Percentiles rank a stretch among this genome's conserved stretches.
phyloP scores from a whole-genome alignment of 2,888 invertebrate species.

The Polyommatus iphigenia region DNA sequence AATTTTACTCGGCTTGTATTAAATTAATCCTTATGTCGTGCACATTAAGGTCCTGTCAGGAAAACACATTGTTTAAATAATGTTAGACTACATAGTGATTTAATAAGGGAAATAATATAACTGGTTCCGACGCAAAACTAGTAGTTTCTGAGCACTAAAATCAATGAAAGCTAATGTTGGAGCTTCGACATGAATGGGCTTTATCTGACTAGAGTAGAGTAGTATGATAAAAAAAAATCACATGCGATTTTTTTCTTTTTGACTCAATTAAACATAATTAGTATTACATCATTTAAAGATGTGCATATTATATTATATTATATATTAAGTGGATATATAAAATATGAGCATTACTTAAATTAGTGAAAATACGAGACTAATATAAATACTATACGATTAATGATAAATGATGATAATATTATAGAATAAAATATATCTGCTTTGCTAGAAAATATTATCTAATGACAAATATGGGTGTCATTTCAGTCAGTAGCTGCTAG shows the following conservation, averaged over 20 bases:
- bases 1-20: neutral
- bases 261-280: too few relatives aligned
- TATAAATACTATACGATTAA: neutral
- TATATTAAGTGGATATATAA: too few relatives aligned
- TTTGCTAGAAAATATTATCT: neutral
- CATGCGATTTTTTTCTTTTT: too few relatives aligned
- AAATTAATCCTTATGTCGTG: neutral
- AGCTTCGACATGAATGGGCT: neutral
- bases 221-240: too few relatives aligned
- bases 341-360: neutral
- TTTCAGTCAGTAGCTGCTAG: neutral
- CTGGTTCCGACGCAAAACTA: neutral
- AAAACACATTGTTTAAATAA: neutral
- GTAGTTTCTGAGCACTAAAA: neutral
- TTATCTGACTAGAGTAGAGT: neutral
- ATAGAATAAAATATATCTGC: neutral
- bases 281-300: too few relatives aligned
- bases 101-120: neutral
- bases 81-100: neutral
- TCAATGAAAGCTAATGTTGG: neutral
- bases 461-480: neutral
- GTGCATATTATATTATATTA: too few relatives aligned
- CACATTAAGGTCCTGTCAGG: neutral
- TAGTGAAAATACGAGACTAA: neutral
- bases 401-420: neutral